Conservation (phyloP, 2,113 vertebrate genomes). For the Silurus glanis region DNA sequence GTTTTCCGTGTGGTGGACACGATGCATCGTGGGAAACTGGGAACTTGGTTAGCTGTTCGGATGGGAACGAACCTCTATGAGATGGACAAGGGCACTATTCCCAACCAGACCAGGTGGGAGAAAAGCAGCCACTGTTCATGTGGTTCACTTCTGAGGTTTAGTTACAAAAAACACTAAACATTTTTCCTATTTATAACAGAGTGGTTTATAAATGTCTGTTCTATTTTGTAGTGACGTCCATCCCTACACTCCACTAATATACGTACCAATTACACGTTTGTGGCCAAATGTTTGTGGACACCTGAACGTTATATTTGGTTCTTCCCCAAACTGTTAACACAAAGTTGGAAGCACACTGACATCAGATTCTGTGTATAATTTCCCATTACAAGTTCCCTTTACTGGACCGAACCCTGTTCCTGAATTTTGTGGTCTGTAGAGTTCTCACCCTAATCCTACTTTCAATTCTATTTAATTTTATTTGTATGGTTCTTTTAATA, state of each 20-base stretch:
- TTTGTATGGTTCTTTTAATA: too few relatives aligned
- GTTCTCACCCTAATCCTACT: background rate
- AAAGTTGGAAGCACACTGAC: background rate
- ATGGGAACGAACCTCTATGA: slow-evolving; percentile 88
- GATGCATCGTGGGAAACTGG: slow-evolving; percentile 80
- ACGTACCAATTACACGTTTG: background rate
- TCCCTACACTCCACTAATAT: background rate
- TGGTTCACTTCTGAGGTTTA: background rate
- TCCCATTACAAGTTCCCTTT: background rate
- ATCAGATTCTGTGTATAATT: background rate
- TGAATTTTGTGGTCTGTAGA: background rate
- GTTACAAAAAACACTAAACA: background rate
- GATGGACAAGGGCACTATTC: slow-evolving; percentile 88
- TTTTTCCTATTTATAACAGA: background rate
- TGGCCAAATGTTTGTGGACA: background rate
- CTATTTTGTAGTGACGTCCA: background rate
- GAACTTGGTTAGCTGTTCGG: slow-evolving; percentile 85
- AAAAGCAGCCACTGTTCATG: background rate
- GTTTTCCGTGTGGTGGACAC: slow-evolving; percentile 95
- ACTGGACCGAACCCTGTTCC: too few relatives aligned
- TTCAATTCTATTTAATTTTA: too few relatives aligned
- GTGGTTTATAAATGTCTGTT: background rate
- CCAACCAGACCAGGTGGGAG: slow-evolving; percentile 82
- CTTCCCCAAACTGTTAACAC: background rate
- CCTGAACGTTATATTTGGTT: background rate